Conservation (phyloP, 2,113 vertebrate genomes). For the Cheilinus undulatus region DNA sequence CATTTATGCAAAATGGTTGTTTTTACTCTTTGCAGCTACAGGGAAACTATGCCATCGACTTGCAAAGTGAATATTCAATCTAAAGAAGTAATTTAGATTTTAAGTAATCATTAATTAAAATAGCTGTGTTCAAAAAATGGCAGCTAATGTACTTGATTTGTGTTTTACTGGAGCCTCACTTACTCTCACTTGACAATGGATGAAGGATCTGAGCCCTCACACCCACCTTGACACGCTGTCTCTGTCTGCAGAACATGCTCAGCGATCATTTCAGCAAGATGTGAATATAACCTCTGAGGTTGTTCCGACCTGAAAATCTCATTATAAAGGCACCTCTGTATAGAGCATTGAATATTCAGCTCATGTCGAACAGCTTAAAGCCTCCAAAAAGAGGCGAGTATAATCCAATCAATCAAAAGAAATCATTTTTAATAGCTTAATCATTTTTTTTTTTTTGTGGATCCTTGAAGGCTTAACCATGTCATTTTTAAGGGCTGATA, state of each 20-base stretch:
- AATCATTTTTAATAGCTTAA: conserved; percentile 35
- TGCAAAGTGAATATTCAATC: no score
- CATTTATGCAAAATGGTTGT: not conserved
- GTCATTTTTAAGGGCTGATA: conserved; percentile 28
- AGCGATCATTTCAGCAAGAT: conserved; percentile 20
- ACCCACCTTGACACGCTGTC: conserved; percentile 21
- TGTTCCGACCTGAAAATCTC: conserved; percentile 41
- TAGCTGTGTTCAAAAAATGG: no score
- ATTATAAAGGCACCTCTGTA: conserved; percentile 19
- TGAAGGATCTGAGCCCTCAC: conserved; percentile 5
- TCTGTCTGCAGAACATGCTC: conserved; percentile 16
- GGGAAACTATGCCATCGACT: not conserved
- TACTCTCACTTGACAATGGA: conserved; percentile 4
- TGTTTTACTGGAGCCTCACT: not conserved
- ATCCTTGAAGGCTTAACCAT: conserved; percentile 12
- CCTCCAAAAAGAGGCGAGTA: not conserved
- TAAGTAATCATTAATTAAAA: no score
- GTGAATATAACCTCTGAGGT: conserved; percentile 22
- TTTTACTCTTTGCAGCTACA: conserved; percentile 1
- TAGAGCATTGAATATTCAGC: conserved; percentile 35
- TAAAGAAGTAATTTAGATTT: no score
- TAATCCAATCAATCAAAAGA: conserved; percentile 37
- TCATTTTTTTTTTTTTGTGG: conserved; percentile 19
- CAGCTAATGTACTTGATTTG: no score
- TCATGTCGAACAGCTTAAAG: conserved; percentile 11